These are phyloP conservation scores for Caenorhabditis doughertyi DNA, from an alignment of 2,888 invertebrate genomes.

Conservation along the genomic window DNA sequence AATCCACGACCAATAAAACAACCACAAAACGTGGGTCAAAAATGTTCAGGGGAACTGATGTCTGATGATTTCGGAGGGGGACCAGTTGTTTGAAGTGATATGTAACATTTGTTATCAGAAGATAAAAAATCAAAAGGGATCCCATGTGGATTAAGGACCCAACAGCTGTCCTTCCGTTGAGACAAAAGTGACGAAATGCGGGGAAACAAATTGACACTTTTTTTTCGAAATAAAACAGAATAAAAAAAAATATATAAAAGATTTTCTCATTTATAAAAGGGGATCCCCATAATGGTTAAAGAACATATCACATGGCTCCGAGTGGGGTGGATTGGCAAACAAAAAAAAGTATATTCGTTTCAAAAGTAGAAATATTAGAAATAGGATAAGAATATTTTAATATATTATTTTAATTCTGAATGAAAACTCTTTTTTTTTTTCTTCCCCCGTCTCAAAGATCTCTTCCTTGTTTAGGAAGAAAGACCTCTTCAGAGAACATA, in stretches of 20 bases:
- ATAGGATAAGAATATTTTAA: not conserved
- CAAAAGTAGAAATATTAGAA: not conserved
- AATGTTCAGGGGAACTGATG: not conserved
- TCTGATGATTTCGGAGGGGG: not conserved
- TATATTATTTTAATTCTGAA: not conserved
- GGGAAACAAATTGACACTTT: slow-evolving; percentile 19
- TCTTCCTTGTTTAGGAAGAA: slow-evolving; percentile 8
- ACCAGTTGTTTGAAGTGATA: slow-evolving; percentile 24
- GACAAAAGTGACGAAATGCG: not conserved
- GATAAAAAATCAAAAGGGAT: slow-evolving; percentile 35
- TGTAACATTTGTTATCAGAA: slow-evolving; percentile 50
- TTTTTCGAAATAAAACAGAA: not conserved
- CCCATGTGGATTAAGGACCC: slow-evolving; percentile 36
- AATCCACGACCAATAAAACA: too few species aligned
- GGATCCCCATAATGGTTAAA: too few species aligned
- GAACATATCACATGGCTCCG: too few species aligned
- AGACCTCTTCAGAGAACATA: slow-evolving; percentile 16
- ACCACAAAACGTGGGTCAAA: too few species aligned
- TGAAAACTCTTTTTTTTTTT: not conserved
- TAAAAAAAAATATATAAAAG: too few species aligned
- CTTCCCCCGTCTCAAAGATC: slow-evolving; percentile 32
- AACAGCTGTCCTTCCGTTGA: slow-evolving; percentile 32
- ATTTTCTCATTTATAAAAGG: too few species aligned
- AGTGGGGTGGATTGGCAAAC: too few species aligned
- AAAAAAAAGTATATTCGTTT: not conserved